These are phyloP conservation scores for Oscheius myriophilus DNA, from an alignment of 2,888 invertebrate genomes.

Conservation along the genomic window DNA sequence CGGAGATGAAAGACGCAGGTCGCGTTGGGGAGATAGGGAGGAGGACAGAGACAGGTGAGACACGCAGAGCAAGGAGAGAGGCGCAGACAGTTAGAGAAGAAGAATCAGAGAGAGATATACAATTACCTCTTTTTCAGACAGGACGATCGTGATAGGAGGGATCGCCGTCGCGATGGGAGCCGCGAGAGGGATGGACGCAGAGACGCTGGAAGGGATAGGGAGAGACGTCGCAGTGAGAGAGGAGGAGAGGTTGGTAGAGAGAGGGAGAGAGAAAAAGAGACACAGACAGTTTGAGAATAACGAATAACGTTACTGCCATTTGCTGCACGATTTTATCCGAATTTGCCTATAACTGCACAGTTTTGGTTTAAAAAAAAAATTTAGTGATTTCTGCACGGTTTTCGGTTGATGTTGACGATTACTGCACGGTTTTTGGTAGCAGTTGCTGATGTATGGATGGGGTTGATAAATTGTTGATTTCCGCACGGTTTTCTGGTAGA, in stretches of 20 bases:
- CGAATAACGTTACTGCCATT: too few species aligned
- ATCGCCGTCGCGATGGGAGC: background rate
- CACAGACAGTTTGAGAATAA: conserved; percentile 1
- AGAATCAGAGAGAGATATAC: background rate
- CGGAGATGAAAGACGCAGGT: conserved; percentile 8
- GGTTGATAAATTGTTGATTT: too few species aligned
- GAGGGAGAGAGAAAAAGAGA: background rate
- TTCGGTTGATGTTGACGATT: too few species aligned
- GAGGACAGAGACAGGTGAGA: conserved; percentile 4
- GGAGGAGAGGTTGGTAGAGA: background rate
- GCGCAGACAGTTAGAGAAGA: too few species aligned
- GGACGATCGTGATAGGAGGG: background rate
- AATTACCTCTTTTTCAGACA: background rate
- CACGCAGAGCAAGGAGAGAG: background rate
- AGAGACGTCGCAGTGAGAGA: too few species aligned
- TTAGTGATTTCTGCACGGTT: too few species aligned
- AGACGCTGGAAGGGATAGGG: conserved; percentile 5
- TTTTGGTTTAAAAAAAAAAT: too few species aligned
- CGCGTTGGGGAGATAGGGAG: conserved; percentile 7
- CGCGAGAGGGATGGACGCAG: conserved; percentile 3
- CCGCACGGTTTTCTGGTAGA: too few species aligned
- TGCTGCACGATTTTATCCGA: too few species aligned
- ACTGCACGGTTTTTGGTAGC: too few species aligned
- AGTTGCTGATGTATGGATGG: too few species aligned
- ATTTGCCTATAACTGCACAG: too few species aligned